phyloP scores from a whole-genome alignment of 1,140 invertebrate species.

The Galendromus occidentalis region DNA sequence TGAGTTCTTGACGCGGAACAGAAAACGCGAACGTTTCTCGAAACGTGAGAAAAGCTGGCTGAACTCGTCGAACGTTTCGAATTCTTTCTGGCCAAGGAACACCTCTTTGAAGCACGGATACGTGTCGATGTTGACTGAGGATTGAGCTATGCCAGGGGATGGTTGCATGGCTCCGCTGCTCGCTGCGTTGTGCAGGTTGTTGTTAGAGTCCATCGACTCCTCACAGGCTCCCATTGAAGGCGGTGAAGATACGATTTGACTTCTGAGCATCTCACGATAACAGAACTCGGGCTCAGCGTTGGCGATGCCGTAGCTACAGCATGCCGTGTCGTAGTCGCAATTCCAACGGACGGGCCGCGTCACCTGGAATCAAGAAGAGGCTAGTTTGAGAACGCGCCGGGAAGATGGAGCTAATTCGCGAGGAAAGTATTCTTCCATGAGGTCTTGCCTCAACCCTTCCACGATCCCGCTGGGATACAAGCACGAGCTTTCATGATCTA shows the following conservation, averaged over 20 bases:
- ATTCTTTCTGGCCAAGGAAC: conserved; percentile 6
- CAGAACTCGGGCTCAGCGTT: not conserved
- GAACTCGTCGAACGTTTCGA: conserved; percentile 4
- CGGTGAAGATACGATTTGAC: not conserved
- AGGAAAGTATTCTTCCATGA: too few species aligned
- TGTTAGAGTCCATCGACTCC: conserved; percentile 8
- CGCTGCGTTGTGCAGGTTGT: conserved; percentile 9
- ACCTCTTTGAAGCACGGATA: not conserved
- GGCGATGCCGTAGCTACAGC: too few species aligned
- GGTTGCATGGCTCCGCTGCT: not conserved
- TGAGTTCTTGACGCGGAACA: conserved; percentile 8
- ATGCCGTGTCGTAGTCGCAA: too few species aligned
- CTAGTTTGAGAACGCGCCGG: too few species aligned
- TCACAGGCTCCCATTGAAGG: conserved; percentile 11
- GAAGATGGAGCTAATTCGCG: too few species aligned
- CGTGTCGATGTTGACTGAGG: not conserved
- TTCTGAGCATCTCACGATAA: conserved; percentile 9
- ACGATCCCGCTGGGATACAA: too few species aligned
- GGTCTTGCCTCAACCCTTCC: too few species aligned
- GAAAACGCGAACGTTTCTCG: conserved; percentile 5
- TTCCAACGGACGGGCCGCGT: too few species aligned
- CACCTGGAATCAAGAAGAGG: too few species aligned
- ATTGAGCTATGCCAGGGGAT: not conserved
- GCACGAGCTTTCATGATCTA: too few species aligned
- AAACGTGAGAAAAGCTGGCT: conserved; percentile 8